Conservation (phyloP, 2,888 invertebrate genomes). For the Fragum fragum region DNA sequence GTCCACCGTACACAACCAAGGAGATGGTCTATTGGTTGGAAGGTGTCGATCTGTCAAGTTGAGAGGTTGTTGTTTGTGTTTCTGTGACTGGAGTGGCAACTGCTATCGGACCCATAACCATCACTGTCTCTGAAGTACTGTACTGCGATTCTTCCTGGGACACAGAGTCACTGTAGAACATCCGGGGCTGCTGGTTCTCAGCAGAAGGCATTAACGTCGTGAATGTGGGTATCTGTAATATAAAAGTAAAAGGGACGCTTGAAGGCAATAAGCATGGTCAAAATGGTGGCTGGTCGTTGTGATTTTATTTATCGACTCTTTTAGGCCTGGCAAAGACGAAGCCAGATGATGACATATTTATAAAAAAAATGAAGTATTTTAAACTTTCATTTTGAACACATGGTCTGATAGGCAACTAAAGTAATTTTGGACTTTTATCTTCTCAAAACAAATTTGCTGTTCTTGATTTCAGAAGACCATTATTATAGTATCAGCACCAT, state of each 20-base stretch:
- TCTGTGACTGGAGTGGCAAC: constrained; percentile 46
- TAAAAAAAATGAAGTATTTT: too few species aligned
- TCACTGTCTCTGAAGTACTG: constrained; percentile 39
- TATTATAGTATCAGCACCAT: too few species aligned
- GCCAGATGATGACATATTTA: too few species aligned
- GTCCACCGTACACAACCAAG: constrained; percentile 16
- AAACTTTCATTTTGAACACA: too few species aligned
- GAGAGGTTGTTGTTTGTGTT: constrained; percentile 25
- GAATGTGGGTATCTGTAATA: constrained; percentile 16
- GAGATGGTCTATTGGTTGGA: constrained; percentile 28
- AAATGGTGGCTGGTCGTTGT: constrained; percentile 1
- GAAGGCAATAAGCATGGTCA: not conserved
- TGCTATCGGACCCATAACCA: constrained; percentile 45
- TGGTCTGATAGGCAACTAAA: too few species aligned
- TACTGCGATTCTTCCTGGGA: constrained; percentile 32
- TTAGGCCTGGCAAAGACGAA: too few species aligned
- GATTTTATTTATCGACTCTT: too few species aligned
- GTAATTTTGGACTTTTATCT: too few species aligned
- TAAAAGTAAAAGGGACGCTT: not conserved
- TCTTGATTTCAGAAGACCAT: too few species aligned
- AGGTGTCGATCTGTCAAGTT: constrained; percentile 37
- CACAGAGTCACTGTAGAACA: constrained; percentile 32
- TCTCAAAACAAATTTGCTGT: too few species aligned
- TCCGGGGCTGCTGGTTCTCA: constrained; percentile 33
- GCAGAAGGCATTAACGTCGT: constrained; percentile 30